Evolutionary conservation across 2,888 invertebrate species (phyloP), one percentile per base, ranked within the genome.

Genomic region (Platycnemis pennipes): DNA sequence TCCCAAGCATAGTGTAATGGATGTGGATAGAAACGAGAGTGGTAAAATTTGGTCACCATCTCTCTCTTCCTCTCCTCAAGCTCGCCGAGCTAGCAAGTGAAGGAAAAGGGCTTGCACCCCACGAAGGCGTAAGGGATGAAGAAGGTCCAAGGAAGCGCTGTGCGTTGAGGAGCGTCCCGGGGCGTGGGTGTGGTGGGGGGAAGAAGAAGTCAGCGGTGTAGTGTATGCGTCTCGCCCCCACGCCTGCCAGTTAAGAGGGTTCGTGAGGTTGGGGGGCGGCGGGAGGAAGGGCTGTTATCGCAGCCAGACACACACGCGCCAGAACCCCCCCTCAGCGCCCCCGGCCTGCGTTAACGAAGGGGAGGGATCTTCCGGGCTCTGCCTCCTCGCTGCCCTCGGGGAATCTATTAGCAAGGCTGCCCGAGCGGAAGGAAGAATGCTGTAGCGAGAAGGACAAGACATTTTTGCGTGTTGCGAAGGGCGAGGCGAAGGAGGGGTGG

Each of bases 321-420:
- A n/a, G n/a, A n/a, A n/a, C n/a, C 49, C 16, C 49, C 49, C 63
- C 22, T 63, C 63, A 49, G 49, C 49, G 16, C 26, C 63, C 1
- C 26, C 26, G 63, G 26, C 3, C 13, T 42, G 91, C 63, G 91
- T 91, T 91, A 91, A 91, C 91, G 91, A 91, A 91, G 91, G 91
- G 91, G 42, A 69, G 46, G 88, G 88, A 49, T 89, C 56, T 56
- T n/a, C 31, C 53, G 31, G 16, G n/a, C 45, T 45, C 87, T 26
- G 19, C 3, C 53, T 37, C 89, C 37, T 42, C 13, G 37, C 77
- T 89, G 89, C 63, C 91, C 91, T 91, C 91, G 56, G 91, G 91
- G 91, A 91, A 91, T 91, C 91, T 91, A 91, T 91, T 91, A 91
- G 91, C 91, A 91, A 69, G 91, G 91, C 91, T 44, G 91, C 8